A percentile compares a stretch with the other conserved stretches of the same genome.
Conservation (phyloP, 1,140 invertebrate genomes). For the Zaprionus ornatus region DNA sequence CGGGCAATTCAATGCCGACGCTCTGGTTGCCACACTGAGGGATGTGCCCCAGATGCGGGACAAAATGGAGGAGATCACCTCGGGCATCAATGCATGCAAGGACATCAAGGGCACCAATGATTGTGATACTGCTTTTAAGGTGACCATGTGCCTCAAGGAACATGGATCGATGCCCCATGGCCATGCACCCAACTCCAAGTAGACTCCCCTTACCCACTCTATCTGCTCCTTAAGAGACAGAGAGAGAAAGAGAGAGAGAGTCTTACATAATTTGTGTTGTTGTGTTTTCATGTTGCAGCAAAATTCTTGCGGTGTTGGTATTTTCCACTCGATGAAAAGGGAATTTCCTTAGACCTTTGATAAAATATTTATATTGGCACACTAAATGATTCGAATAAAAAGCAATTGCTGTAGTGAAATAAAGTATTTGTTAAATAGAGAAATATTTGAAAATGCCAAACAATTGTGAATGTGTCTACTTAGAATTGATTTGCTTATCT, state of each 20-base stretch:
- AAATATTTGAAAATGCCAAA: too few relatives aligned
- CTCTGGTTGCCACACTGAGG: constrained; percentile 46
- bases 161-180: constrained; percentile 40
- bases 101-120: constrained; percentile 64
- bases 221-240: background rate
- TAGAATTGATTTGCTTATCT: constrained; percentile 19
- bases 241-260: background rate
- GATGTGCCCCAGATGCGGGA: constrained; percentile 61
- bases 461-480: background rate
- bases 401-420: too few relatives aligned
- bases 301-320: constrained; percentile 15
- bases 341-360: background rate
- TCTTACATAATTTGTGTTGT: constrained; percentile 48
- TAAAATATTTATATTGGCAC: too few relatives aligned
- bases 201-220: background rate
- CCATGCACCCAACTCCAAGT: constrained; percentile 2
- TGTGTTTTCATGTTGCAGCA: constrained; percentile 47
- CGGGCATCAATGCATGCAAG: constrained; percentile 69
- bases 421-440: too few relatives aligned
- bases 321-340: background rate
- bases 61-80: constrained; percentile 56
- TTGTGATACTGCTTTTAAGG: constrained; percentile 73
- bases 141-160: constrained; percentile 73
- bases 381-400: too few relatives aligned
- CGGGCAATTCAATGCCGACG: constrained; percentile 64